Evolutionary conservation across 2,113 vertebrate species (phyloP), one percentile per base, ranked within the genome.

Genomic region (Toxotes jaculatrix): DNA sequence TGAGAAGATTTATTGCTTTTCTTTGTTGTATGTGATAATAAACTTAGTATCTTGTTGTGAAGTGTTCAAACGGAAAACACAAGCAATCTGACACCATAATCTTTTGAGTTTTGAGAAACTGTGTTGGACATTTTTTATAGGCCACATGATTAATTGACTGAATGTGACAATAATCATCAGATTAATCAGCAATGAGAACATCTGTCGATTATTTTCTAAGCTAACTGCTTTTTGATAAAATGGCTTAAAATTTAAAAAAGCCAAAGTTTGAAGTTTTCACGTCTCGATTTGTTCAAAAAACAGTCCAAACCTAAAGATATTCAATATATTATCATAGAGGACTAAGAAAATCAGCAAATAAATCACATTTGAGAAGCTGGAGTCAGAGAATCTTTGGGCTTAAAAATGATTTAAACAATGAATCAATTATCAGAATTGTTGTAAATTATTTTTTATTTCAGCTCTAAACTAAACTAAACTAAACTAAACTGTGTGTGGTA

Each of bases 401-500:
- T 38, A 4, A n/a, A 84, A 75, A 21, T 2, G 2, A 7, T 10
- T 34, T 34, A 34, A 71, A 68, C 2, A 0, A 60, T 71, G 1
- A 55, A 38, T 13, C 11, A 14, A 7, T 57, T 40, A 10, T 43
- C n/a, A 19, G 21, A 14, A 78, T 61, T 45, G 17, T 21, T 59
- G 1, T 23, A 53, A 12, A 19, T 72, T 5, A 32, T 10, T 23
- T 63, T n/a, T 65, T 0, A 32, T 60, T 66, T 32, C n/a, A 62
- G 34, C 55, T 17, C 47, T 32, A 49, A 71, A 51, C 10, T 17
- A 19, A 40, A 32, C 17, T 16, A 31, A 51, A 51, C n/a, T 51
- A 43, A 71, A 56, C 31, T 45, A 16, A 83, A 79, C 61, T 71
- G 19, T 59, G 36, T 72, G 57, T 77, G 4, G 74, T 27, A 60